These are phyloP conservation scores for Argyresthia albistria DNA, from an alignment of 2,888 invertebrate genomes.

Conservation along the genomic window DNA sequence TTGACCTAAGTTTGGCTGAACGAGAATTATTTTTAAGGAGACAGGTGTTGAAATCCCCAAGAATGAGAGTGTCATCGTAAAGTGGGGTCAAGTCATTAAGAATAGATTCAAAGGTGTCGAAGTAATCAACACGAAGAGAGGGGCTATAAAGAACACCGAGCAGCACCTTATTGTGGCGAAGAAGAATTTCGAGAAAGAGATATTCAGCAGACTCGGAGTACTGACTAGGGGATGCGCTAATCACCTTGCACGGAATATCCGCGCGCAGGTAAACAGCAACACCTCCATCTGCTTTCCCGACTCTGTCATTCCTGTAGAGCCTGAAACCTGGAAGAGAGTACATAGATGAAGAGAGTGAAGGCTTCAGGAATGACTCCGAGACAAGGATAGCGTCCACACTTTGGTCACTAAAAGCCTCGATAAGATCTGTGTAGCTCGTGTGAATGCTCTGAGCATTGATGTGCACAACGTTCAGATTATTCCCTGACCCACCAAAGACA, in stretches of 20 bases:
- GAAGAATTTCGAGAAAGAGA: constrained; percentile 4
- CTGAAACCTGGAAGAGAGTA: constrained; percentile 3
- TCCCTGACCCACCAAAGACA: neutral
- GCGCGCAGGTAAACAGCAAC: constrained; percentile 7
- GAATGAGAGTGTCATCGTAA: constrained; percentile 5
- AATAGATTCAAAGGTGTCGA: constrained; percentile 5
- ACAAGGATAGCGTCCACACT: constrained; percentile 4
- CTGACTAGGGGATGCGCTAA: neutral
- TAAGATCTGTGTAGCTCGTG: constrained; percentile 2
- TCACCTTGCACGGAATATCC: constrained; percentile 2
- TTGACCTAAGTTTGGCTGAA: constrained; percentile 1
- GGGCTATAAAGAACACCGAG: constrained; percentile 9
- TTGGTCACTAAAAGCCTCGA: neutral
- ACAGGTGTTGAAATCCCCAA: constrained; percentile 13
- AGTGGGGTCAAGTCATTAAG: neutral
- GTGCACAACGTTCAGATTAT: neutral
- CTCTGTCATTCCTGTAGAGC: constrained; percentile 2
- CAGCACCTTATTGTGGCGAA: constrained; percentile 6
- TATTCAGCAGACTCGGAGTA: constrained; percentile 2
- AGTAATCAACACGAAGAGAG: constrained; percentile 5
- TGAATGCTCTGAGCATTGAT: constrained; percentile 8
- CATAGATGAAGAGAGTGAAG: neutral
- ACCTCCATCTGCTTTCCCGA: constrained; percentile 3
- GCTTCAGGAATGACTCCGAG: constrained; percentile 9
- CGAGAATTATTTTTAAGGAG: constrained; percentile 6